phyloP scores from a whole-genome alignment of 1,140 invertebrate species.

The Eciton burchellii region DNA sequence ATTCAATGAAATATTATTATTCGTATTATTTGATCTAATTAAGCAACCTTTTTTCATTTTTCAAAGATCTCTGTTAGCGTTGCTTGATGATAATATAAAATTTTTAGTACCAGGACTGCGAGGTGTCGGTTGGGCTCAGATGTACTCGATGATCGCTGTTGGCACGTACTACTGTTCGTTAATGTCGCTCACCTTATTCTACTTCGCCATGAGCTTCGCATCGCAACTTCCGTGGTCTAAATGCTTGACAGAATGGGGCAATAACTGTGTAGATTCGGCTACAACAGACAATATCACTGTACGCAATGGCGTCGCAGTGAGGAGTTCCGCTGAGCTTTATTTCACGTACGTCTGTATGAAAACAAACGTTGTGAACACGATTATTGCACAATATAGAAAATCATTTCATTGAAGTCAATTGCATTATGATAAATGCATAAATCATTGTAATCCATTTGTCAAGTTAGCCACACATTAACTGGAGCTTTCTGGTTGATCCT shows the following conservation, averaged over 20 bases:
- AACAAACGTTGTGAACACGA: neutral
- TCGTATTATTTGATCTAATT: too few species aligned
- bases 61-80: neutral
- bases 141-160: slow-evolving; percentile 90
- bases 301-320: slow-evolving; percentile 72
- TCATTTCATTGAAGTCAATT: too few species aligned
- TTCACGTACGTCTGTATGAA: slow-evolving; percentile 85
- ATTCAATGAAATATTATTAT: too few species aligned
- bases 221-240: slow-evolving; percentile 89
- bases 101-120: slow-evolving; percentile 86
- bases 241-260: slow-evolving; percentile 89
- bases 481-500: too few species aligned
- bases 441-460: too few species aligned
- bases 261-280: slow-evolving; percentile 79
- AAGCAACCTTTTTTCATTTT: too few species aligned
- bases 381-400: too few species aligned
- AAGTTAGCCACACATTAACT: too few species aligned
- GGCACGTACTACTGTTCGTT: slow-evolving; percentile 93
- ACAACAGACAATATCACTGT: slow-evolving; percentile 78
- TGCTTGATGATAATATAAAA: neutral
- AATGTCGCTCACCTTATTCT: slow-evolving; percentile 92
- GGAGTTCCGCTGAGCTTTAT: slow-evolving; percentile 88
- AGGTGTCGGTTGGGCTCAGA: slow-evolving; percentile 93
- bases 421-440: too few species aligned
- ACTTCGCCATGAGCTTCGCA: slow-evolving; percentile 89